A percentile compares a stretch with the other conserved stretches of the same genome.
phyloP scores from a whole-genome alignment of 2,113 vertebrate species.

The Cebidichthys violaceus region DNA sequence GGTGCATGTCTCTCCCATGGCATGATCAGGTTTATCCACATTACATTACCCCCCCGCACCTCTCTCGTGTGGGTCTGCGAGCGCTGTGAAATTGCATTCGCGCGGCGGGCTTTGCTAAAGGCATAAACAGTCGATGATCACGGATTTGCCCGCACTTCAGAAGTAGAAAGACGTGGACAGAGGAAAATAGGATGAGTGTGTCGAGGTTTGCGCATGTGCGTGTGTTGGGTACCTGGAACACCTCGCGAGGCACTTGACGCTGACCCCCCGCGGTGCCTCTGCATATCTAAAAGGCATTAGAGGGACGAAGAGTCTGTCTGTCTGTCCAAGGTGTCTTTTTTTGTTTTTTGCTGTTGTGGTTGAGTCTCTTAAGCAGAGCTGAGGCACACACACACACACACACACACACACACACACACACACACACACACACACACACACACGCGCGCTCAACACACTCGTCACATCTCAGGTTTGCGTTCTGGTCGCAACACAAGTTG shows the following conservation, averaged over 20 bases:
- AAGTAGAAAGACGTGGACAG: slow-evolving; percentile 56
- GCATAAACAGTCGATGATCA: slow-evolving; percentile 76
- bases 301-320: slow-evolving; percentile 14
- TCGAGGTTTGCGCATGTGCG: slow-evolving; percentile 51
- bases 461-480: not conserved
- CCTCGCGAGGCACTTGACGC: slow-evolving; percentile 61
- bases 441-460: not conserved
- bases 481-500: slow-evolving; percentile 20
- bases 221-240: slow-evolving; percentile 44
- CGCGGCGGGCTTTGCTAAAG: slow-evolving; percentile 61
- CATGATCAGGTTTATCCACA: slow-evolving; percentile 52
- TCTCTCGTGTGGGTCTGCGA: slow-evolving; percentile 18
- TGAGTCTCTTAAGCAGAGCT: slow-evolving; percentile 6
- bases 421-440: not conserved
- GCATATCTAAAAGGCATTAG: slow-evolving; percentile 74
- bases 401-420: not conserved
- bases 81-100: slow-evolving; percentile 58
- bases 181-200: slow-evolving; percentile 67
- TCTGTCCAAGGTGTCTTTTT: slow-evolving; percentile 26
- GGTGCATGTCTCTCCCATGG: slow-evolving; percentile 8
- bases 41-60: not conserved
- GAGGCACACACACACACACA: not conserved
- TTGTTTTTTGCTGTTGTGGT: not conserved
- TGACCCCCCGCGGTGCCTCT: slow-evolving; percentile 65
- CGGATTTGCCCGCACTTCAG: slow-evolving; percentile 75